Evolutionary conservation across 2,113 vertebrate species (phyloP), one percentile per base, ranked within the genome.

Genomic region (Asarcornis scutulata): DNA sequence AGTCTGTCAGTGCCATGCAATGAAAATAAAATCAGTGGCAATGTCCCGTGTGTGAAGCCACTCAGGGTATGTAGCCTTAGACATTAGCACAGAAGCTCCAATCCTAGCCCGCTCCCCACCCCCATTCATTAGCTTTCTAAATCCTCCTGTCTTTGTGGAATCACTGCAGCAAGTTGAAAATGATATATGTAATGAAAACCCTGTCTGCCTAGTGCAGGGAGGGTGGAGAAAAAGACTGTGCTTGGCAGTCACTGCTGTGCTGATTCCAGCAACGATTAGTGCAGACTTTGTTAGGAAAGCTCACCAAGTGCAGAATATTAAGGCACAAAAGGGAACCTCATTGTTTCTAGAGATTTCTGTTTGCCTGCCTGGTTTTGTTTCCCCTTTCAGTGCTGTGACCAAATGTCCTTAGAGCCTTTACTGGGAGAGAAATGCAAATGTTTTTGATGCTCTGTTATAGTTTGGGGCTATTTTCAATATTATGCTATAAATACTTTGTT

Each of bases 71-170:
- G 85, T 91, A 74, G 82, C 86, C 69, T 95, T 86, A 71, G 73
- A 96, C 79, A 74, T 80, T 22, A 48, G 80, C 68, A 72, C 52
- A 21, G 46, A 77, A 88, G 32, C 88, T 94, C 53, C 86, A 92
- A 22, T 78, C 66, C 86, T 36, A 78, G 93, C 67, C 44, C 0
- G 11, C 56, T 95, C 96, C 94, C 89, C 82, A 82, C 91, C 91
- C 86, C 94, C 93, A 75, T 96, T 97, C 96, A 93, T 97, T 97
- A 97, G 95, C 95, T 97, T 96, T 96, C 94, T 95, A 94, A 96
- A 97, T 96, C 95, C 91, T 95, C 88, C 89, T 95, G 90, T 96
- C 90, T 97, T 95, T 83, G 83, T 94, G 91, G 95, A 95, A 72
- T 97, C 94, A 83, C 94, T 88, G 86, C 77, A 93, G 95, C 90